phyloP scores from a whole-genome alignment of 1,140 invertebrate species.

The Cydia pomonella region DNA sequence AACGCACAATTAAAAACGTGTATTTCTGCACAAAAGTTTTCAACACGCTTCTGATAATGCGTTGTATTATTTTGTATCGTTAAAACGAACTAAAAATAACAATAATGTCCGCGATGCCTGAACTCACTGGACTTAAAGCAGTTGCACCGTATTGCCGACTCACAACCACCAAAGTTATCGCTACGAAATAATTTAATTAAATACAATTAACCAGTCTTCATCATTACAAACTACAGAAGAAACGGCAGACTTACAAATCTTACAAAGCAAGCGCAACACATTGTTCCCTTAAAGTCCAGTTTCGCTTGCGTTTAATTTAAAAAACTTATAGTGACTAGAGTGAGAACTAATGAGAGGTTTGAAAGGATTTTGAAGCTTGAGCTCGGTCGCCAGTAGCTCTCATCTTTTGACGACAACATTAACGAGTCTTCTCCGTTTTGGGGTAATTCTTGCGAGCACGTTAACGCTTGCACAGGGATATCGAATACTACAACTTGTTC shows the following conservation, averaged over 20 bases:
- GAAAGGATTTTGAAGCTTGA: constrained; percentile 50
- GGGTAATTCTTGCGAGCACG: constrained; percentile 54
- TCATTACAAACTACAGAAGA: constrained; percentile 48
- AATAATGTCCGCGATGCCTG: too few relatives aligned
- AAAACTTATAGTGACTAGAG: constrained; percentile 45
- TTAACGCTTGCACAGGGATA: constrained; percentile 56
- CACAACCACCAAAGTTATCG: constrained; percentile 6
- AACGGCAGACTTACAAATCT: constrained; percentile 32
- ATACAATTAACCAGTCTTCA: constrained; percentile 68
- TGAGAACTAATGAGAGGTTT: constrained; percentile 52
- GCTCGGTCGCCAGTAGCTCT: constrained; percentile 63
- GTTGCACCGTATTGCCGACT: not conserved
- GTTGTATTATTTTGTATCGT: too few relatives aligned
- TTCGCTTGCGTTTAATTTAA: constrained; percentile 5
- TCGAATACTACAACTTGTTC: constrained; percentile 60
- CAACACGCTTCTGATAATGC: too few relatives aligned
- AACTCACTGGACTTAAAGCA: not conserved
- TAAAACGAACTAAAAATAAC: too few relatives aligned
- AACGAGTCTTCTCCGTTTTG: constrained; percentile 69
- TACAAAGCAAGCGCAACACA: constrained; percentile 18
- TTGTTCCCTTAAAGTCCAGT: not conserved
- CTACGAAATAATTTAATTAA: constrained; percentile 63
- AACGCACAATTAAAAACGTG: too few relatives aligned
- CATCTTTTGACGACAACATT: constrained; percentile 72
- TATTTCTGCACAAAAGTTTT: too few relatives aligned